These are phyloP conservation scores for Strix uralensis DNA, from an alignment of 2,113 vertebrate species.

Conservation along the genomic window DNA sequence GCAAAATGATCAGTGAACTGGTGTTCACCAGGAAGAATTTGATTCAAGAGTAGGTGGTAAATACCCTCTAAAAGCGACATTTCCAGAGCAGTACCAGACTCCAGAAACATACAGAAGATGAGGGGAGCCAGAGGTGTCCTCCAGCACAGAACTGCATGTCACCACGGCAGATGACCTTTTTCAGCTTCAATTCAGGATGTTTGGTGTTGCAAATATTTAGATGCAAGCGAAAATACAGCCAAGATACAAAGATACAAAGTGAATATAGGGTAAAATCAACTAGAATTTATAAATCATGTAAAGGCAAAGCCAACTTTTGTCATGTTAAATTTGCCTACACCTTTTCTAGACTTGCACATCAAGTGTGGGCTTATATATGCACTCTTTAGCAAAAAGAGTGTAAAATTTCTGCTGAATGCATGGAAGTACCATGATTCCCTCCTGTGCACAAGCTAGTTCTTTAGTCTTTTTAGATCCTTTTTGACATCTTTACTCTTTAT, in stretches of 20 bases:
- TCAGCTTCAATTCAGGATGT: neutral
- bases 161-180: neutral
- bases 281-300: neutral
- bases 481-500: neutral
- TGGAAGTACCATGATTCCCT: neutral
- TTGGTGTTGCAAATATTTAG: neutral
- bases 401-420: neutral
- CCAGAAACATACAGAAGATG: neutral
- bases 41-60: neutral
- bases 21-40: neutral
- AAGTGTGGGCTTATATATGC: accelerated
- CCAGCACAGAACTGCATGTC: neutral
- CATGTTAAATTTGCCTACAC: neutral
- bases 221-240: neutral
- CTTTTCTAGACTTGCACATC: neutral
- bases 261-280: neutral
- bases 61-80: neutral
- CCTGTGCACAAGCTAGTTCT: neutral
- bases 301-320: neutral
- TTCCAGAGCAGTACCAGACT: neutral
- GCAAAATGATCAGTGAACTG: neutral
- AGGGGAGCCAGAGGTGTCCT: neutral
- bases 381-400: neutral
- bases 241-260: neutral
- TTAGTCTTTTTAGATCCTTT: neutral